Evolutionary conservation across 2,888 invertebrate genomes (phyloP).

Genomic region (Galeruca laticollis): DNA sequence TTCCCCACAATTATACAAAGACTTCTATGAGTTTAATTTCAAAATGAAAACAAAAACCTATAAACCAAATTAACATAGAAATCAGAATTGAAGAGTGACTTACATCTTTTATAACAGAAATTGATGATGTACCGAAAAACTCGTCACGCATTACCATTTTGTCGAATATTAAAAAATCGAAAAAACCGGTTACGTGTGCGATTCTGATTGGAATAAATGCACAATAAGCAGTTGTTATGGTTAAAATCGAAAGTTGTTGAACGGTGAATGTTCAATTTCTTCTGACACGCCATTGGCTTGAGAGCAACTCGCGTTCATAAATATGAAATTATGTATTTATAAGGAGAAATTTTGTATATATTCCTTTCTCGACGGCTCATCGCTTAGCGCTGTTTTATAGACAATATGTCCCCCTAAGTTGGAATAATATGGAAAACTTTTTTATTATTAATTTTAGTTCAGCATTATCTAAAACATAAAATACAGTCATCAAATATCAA

Average conservation of each 20-base stretch:
- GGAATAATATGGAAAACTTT: too few relatives aligned
- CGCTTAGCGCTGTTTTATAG: neutral
- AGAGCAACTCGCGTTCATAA: neutral
- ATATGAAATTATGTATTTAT: neutral
- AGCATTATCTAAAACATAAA: too few relatives aligned
- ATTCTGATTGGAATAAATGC: neutral
- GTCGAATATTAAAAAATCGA: too few relatives aligned
- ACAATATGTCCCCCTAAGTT: too few relatives aligned
- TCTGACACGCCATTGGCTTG: neutral
- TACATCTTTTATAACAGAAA: slow-evolving; percentile 21
- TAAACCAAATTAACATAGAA: too few relatives aligned
- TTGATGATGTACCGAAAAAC: slow-evolving; percentile 21
- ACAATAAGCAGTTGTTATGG: neutral
- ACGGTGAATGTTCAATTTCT: neutral
- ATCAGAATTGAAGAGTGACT: slow-evolving; percentile 6
- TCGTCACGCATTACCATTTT: slow-evolving; percentile 12
- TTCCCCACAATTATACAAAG: too few relatives aligned
- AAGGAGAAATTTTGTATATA: slow-evolving; percentile 6
- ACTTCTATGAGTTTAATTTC: too few relatives aligned
- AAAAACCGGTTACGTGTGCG: neutral
- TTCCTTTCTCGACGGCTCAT: neutral
- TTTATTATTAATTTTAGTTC: too few relatives aligned
- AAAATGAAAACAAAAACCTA: too few relatives aligned
- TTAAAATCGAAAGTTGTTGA: slow-evolving; percentile 6
- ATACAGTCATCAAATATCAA: too few relatives aligned